Conservation (phyloP, 2,113 vertebrate species). For the Talpa occidentalis region DNA sequence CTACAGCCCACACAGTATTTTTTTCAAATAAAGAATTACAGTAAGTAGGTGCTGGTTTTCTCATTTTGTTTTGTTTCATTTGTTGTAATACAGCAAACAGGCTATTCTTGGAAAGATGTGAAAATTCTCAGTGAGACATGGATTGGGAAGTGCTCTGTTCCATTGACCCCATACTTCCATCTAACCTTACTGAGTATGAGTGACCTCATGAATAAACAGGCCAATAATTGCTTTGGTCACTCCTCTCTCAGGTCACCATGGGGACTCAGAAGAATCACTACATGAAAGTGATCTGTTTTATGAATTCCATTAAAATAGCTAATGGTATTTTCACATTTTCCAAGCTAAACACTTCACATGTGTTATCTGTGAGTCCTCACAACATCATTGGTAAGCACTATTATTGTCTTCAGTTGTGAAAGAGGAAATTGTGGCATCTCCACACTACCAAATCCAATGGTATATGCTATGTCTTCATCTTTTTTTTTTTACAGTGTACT, state of each 20-base stretch:
- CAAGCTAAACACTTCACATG: not conserved
- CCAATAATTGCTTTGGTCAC: not conserved
- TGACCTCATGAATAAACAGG: not conserved
- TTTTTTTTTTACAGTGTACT: no score
- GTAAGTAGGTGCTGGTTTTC: not conserved
- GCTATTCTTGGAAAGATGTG: not conserved
- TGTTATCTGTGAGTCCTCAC: not conserved
- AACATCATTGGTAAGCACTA: not conserved
- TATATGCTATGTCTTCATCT: not conserved
- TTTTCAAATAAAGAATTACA: not conserved
- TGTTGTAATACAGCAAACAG: not conserved
- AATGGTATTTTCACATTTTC: not conserved
- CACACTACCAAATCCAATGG: not conserved
- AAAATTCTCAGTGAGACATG: not conserved
- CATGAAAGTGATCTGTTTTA: not conserved
- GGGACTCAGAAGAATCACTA: not conserved
- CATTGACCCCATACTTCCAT: no score
- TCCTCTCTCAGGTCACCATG: not conserved
- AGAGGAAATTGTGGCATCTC: not conserved
- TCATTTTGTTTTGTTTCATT: not conserved
- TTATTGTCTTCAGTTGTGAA: not conserved
- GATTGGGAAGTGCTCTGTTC: not conserved
- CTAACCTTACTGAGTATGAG: not conserved
- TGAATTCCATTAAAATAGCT: not conserved
- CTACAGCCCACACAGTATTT: not conserved